phyloP scores from a whole-genome alignment of 2,797 vertebrate genomes.

The Hipposideros larvatus region DNA sequence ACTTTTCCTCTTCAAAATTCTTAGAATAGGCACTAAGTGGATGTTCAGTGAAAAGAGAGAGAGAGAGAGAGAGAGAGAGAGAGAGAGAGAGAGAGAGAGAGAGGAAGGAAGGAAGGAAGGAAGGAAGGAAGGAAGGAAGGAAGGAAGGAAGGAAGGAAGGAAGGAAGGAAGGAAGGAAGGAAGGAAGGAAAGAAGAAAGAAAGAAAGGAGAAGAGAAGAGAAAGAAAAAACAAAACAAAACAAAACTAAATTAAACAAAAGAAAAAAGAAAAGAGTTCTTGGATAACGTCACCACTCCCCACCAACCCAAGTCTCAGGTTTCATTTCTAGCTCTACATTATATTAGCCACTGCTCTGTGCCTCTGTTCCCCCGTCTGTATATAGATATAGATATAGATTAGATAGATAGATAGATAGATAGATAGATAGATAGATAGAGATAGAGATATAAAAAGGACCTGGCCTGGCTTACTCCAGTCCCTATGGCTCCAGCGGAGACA shows the following conservation, averaged over 20 bases:
- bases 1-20: slow-evolving; percentile 62
- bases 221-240: background rate
- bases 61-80: background rate
- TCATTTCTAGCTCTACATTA: background rate
- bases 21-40: background rate
- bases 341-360: background rate
- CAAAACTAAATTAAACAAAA: background rate
- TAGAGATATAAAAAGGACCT: too few relatives aligned
- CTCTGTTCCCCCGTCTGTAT: slow-evolving; percentile 11
- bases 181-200: background rate
- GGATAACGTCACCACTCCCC: background rate
- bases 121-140: background rate
- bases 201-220: background rate
- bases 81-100: background rate
- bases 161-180: background rate
- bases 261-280: background rate
- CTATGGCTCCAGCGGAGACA: background rate
- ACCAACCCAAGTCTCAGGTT: background rate
- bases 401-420: too few relatives aligned
- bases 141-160: background rate
- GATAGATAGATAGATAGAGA: too few relatives aligned
- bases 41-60: background rate
- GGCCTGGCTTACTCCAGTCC: background rate
- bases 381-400: too few relatives aligned
- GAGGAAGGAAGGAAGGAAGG: background rate